Base-by-base conservation (phyloP, 2,888 invertebrate species). In the Drosophila leonis region DNA sequence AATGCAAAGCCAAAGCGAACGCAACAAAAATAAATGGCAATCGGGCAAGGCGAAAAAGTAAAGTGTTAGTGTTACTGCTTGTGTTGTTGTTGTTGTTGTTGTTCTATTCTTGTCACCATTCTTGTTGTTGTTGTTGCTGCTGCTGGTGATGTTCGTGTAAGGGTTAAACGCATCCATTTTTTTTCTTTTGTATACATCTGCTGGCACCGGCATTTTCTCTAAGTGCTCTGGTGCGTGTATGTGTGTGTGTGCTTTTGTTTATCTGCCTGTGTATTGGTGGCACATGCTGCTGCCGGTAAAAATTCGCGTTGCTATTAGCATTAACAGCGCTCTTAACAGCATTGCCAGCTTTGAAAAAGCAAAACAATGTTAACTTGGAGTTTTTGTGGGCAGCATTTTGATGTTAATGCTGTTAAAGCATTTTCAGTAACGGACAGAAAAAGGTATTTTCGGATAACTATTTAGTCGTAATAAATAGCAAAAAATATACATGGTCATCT, bases 1-100 rank as follows among this genome's bases (percentile, higher is more conserved):
- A 80, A 81, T 77, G 74, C 69, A 75, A 73, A 84, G 54, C 65
- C 66, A 78, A 75, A 64, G 46, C 39, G 60, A 44, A 57, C n/a
- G 35, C 57, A 27, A 42, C 51, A 66, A 63, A 57, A 75, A 63
- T 76, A 56, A 64, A 67, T 42, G 67, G 54, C 35, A 62, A 75
- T 42, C 67, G 66, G 54, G 35, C 59, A 73, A 65, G 69, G 49
- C 24, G 24, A 44, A 73, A 73, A 65, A 48, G 59, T 55, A 51
- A 72, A 75, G 62, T 71, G 63, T 64, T 59, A 52, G 39, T 46
- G 42, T 39, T 57, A 52, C 31, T 49, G 31, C 49, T 18, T 7
- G 31, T 18, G 57, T 60, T 54, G 41, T 44, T 8, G 37, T 24
- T 41, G 24, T 35, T 60, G 29, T 64, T 67, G 24, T 41, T 54